Evolutionary conservation across 2,113 vertebrate species (phyloP).

Genomic region (Osmerus eperlanus): DNA sequence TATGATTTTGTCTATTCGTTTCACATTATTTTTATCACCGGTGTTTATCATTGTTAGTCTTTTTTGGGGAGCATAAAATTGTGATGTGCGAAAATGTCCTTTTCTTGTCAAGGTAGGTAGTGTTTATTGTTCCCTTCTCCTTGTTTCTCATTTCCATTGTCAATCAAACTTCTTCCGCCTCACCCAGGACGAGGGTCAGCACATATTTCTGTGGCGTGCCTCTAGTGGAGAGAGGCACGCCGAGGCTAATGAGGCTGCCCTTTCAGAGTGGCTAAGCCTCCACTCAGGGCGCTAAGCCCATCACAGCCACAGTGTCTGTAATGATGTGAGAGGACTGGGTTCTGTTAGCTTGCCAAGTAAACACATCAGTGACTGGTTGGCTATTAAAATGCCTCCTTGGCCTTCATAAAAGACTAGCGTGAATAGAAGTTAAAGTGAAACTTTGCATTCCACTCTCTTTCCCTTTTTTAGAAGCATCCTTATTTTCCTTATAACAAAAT

Average conservation of each 20-base stretch:
- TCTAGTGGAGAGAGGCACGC: conserved; percentile 12
- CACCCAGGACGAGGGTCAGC: conserved; percentile 9
- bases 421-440: conserved; percentile 2
- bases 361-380: not conserved
- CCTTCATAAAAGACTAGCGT: conserved; percentile 8
- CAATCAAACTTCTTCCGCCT: conserved; percentile 1
- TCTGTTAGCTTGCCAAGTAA: conserved; percentile 27
- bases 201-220: conserved; percentile 25
- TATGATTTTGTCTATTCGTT: no score
- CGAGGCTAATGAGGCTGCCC: conserved; percentile 16
- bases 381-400: conserved; percentile 4
- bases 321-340: conserved; percentile 31
- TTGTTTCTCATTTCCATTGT: not conserved
- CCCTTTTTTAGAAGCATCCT: not conserved
- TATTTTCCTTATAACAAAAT: not conserved
- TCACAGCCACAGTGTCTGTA: conserved; percentile 29
- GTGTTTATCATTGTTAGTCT: no score
- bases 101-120: not conserved
- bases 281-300: conserved; percentile 17
- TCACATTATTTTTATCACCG: no score
- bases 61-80: no score
- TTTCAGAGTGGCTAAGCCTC: conserved; percentile 16
- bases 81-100: not conserved
- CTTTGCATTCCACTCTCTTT: not conserved
- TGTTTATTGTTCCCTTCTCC: not conserved